phyloP scores from a whole-genome alignment of 2,888 invertebrate genomes.

The Auanema sp. region DNA sequence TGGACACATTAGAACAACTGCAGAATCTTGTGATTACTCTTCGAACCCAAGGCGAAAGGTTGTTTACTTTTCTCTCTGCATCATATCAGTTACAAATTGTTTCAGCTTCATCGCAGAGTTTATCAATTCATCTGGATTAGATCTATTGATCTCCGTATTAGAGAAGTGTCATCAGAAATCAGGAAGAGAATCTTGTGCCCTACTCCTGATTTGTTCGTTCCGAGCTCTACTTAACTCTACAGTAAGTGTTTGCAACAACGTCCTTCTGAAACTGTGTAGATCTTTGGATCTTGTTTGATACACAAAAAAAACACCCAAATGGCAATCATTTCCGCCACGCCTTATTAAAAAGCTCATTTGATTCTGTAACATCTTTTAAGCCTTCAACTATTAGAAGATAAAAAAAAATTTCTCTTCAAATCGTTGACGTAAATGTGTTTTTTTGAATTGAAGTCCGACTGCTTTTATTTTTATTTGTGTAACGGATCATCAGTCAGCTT shows the following conservation, averaged over 20 bases:
- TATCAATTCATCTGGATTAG: slow-evolving; percentile 44
- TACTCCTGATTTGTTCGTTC: slow-evolving; percentile 53
- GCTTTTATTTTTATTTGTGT: too few species aligned
- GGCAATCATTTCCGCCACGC: not conserved
- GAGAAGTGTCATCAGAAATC: slow-evolving; percentile 36
- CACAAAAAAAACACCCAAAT: not conserved
- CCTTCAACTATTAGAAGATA: too few species aligned
- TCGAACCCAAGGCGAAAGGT: slow-evolving; percentile 54
- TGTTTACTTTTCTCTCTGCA: too few species aligned
- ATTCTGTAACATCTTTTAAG: not conserved
- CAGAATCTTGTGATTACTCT: slow-evolving; percentile 54
- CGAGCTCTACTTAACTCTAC: slow-evolving; percentile 59
- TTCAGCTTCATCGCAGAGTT: slow-evolving; percentile 56
- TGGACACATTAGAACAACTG: slow-evolving; percentile 42
- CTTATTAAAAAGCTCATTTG: not conserved
- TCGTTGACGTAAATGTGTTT: too few species aligned
- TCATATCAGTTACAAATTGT: slow-evolving; percentile 10
- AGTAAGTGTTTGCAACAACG: slow-evolving; percentile 28
- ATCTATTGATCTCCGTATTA: slow-evolving; percentile 39
- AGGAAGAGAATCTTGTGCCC: slow-evolving; percentile 39
- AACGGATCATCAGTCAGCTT: too few species aligned
- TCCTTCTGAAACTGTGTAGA: not conserved
- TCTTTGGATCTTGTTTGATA: not conserved
- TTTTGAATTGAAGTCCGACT: too few species aligned
- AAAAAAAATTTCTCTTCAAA: too few species aligned